A percentile compares a stretch with the other conserved stretches of the same genome.
Evolutionary conservation across 2,113 vertebrate species (phyloP).

Genomic region (Neolamprologus brichardi): DNA sequence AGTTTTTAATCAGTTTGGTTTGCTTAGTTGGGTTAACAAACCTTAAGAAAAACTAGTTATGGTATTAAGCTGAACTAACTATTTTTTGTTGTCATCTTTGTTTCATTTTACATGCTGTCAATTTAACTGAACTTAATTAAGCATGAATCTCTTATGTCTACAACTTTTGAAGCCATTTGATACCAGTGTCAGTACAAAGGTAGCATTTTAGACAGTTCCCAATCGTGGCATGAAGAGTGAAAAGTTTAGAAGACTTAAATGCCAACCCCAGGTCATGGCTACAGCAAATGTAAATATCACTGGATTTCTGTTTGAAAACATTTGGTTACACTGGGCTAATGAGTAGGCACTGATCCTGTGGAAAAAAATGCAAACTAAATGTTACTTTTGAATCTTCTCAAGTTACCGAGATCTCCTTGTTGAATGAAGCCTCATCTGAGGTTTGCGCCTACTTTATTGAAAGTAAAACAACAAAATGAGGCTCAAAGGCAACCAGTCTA

Average conservation of each 20-base stretch:
- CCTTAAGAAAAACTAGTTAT: background rate
- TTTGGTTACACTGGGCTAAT: background rate
- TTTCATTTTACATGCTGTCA: background rate
- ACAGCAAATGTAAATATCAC: background rate
- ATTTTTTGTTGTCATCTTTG: background rate
- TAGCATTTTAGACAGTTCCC: background rate
- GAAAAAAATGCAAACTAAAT: background rate
- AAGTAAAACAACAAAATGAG: background rate
- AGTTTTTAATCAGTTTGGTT: background rate
- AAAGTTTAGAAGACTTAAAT: background rate
- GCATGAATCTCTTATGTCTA: rapidly evolving
- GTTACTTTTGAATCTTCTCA: background rate
- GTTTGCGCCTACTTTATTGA: background rate
- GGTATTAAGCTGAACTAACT: background rate
- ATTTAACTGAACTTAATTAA: background rate
- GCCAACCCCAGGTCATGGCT: background rate
- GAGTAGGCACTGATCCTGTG: background rate
- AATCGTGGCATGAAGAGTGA: background rate
- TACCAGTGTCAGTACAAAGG: background rate
- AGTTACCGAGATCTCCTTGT: background rate
- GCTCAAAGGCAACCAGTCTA: background rate
- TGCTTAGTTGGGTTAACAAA: background rate
- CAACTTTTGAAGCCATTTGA: background rate
- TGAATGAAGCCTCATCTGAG: background rate
- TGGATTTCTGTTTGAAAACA: background rate